Conservation (phyloP, 2,888 invertebrate genomes). For the Spodoptera picta region DNA sequence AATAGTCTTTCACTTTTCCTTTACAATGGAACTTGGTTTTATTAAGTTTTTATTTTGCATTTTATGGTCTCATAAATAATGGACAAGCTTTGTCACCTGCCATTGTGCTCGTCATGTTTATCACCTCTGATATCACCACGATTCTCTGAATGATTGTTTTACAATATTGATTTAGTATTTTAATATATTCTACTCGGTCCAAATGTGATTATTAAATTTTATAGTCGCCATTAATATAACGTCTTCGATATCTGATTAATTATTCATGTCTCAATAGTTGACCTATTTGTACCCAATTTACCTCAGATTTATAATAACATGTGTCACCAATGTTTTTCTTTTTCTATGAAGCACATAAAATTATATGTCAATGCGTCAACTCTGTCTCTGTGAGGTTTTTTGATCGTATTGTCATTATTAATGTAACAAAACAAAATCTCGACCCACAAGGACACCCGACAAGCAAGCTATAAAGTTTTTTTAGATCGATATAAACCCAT, state of each 20-base stretch:
- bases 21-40: constrained; percentile 33
- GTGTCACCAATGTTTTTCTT: constrained; percentile 41
- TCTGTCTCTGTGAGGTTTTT: constrained; percentile 31
- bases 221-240: constrained; percentile 55
- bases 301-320: constrained; percentile 44
- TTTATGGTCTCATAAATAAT: constrained; percentile 66
- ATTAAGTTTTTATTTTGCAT: constrained; percentile 28
- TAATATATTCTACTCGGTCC: constrained; percentile 50
- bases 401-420: constrained; percentile 35
- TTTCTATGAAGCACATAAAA: constrained; percentile 33
- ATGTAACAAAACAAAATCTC: constrained; percentile 35
- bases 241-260: constrained; percentile 52
- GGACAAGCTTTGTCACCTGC: constrained; percentile 57
- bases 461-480: constrained; percentile 47
- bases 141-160: constrained; percentile 56
- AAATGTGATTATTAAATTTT: constrained; percentile 58
- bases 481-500: constrained; percentile 50
- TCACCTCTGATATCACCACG: constrained; percentile 52
- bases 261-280: constrained; percentile 52
- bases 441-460: constrained; percentile 46
- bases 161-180: constrained; percentile 58
- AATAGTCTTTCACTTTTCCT: constrained; percentile 35
- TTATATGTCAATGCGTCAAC: constrained; percentile 34
- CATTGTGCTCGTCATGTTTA: constrained; percentile 56
- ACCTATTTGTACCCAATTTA: constrained; percentile 55